Conservation (phyloP, 1,140 invertebrate species). For the Megalonaias nervosa region DNA sequence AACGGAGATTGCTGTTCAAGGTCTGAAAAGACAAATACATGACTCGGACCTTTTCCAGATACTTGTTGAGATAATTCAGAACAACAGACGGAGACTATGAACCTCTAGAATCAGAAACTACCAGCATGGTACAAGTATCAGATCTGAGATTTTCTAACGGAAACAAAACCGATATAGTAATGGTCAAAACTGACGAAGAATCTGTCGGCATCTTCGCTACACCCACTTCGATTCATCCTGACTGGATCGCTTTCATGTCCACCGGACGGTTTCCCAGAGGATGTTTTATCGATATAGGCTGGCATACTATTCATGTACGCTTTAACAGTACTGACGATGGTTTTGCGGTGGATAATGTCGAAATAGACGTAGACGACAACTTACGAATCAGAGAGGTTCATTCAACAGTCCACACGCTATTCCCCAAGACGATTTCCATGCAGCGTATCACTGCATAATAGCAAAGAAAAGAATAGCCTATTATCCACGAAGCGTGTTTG, state of each 20-base stretch:
- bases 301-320: constrained; percentile 13
- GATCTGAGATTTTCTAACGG: constrained; percentile 37
- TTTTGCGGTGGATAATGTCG: constrained; percentile 23
- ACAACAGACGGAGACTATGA: constrained; percentile 27
- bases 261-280: constrained; percentile 14
- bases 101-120: constrained; percentile 19
- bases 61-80: constrained; percentile 26
- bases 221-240: background rate
- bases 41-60: constrained; percentile 20
- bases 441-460: too few species aligned
- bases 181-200: constrained; percentile 13
- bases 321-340: constrained; percentile 30
- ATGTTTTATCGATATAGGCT: constrained; percentile 5
- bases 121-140: background rate
- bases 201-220: constrained; percentile 14
- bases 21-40: too few species aligned
- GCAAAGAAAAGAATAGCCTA: too few species aligned
- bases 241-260: constrained; percentile 28
- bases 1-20: background rate
- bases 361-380: constrained; percentile 21
- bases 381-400: too few species aligned
- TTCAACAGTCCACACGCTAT: too few species aligned
- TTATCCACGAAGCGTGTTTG: too few species aligned
- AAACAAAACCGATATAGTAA: constrained; percentile 23
- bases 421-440: too few species aligned